phyloP scores from a whole-genome alignment of 2,797 vertebrate species.

The Artibeus lituratus region DNA sequence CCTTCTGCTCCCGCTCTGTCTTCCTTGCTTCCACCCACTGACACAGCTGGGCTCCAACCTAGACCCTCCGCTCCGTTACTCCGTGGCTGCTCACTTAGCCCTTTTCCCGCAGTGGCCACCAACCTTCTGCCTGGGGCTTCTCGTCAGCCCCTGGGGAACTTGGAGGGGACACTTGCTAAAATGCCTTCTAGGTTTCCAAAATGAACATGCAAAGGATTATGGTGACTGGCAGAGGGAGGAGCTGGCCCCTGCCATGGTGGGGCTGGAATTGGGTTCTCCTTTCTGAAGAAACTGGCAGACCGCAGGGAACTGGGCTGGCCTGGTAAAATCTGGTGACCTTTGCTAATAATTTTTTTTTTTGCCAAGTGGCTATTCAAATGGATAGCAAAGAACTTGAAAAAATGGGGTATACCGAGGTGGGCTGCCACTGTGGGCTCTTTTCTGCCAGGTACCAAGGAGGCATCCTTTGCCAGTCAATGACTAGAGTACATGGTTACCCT shows the following conservation, averaged over 20 bases:
- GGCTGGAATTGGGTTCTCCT: background rate
- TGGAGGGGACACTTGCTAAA: background rate
- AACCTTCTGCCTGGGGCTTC: conserved; percentile 63
- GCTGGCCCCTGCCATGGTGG: fast-evolving
- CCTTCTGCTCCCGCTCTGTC: background rate
- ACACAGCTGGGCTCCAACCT: conserved; percentile 57
- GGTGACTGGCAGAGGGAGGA: background rate
- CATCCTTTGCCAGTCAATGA: background rate
- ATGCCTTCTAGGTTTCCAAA: background rate
- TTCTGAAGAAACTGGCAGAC: background rate
- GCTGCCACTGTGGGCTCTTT: background rate
- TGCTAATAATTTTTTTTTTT: background rate
- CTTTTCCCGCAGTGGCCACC: background rate
- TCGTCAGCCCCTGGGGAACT: conserved; percentile 58
- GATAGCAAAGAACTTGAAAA: background rate
- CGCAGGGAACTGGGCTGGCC: background rate
- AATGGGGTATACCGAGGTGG: background rate
- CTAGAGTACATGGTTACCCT: background rate
- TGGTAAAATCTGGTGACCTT: conserved; percentile 23
- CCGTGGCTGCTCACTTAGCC: background rate
- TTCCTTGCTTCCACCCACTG: background rate
- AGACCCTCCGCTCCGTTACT: background rate
- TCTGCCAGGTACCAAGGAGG: background rate
- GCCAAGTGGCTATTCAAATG: conserved; percentile 27
- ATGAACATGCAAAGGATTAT: background rate